phyloP scores from a whole-genome alignment of 2,888 invertebrate genomes.

The Polydrusus tereticollis region DNA sequence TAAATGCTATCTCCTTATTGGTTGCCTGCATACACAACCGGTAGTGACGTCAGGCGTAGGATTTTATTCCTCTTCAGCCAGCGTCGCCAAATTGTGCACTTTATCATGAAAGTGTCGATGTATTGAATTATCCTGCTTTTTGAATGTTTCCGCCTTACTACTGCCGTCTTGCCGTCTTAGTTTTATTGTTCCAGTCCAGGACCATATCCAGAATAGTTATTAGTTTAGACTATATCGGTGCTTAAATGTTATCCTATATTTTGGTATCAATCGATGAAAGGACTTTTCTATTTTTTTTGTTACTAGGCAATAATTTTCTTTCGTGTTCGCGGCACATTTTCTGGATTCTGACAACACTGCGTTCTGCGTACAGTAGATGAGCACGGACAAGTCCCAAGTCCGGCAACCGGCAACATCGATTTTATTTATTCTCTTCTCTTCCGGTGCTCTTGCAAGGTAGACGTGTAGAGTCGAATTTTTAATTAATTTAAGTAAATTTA shows the following conservation, averaged over 20 bases:
- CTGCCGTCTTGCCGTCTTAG: no score
- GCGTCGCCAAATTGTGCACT: not conserved
- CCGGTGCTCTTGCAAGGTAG: conserved; percentile 60
- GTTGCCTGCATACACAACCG: conserved; percentile 5
- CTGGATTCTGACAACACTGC: not conserved
- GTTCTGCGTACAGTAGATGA: no score
- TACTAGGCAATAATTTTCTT: no score
- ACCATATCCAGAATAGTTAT: no score
- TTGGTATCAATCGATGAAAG: no score
- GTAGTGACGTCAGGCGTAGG: conserved; percentile 33
- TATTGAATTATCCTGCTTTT: not conserved
- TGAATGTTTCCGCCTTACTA: no score
- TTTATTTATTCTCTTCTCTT: conserved; percentile 59
- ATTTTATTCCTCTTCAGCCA: not conserved
- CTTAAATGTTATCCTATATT: no score
- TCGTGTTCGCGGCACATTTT: not conserved
- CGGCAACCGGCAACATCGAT: conserved; percentile 7
- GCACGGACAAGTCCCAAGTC: not conserved
- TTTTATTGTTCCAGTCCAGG: no score
- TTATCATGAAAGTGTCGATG: not conserved
- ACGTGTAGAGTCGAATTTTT: conserved; percentile 57
- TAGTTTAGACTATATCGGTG: no score
- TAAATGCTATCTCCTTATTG: not conserved
- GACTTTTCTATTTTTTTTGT: no score
- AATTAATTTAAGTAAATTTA: conserved; percentile 34